Evolutionary conservation across 2,797 vertebrate genomes (phyloP).

Genomic region (Spinus pinus): DNA sequence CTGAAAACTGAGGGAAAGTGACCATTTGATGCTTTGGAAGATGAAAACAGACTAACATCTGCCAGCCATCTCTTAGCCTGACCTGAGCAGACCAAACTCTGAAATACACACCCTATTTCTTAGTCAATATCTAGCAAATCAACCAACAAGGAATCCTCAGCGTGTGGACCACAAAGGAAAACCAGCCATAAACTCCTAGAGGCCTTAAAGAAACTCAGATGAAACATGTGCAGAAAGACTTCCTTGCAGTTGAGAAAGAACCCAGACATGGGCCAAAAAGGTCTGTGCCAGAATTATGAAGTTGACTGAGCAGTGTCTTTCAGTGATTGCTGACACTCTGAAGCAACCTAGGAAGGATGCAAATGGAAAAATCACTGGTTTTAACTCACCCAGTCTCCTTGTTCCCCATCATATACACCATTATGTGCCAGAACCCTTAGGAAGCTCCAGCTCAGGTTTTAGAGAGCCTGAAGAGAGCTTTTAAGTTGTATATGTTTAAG

Average conservation of each 20-base stretch:
- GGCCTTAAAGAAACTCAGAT: not conserved
- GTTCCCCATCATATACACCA: not conserved
- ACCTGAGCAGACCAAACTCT: not conserved
- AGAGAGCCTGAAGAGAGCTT: not conserved
- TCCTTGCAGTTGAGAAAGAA: not conserved
- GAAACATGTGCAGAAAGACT: not conserved
- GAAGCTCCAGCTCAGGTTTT: not conserved
- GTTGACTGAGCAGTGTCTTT: not conserved
- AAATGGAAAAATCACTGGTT: not conserved
- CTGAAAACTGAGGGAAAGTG: not conserved
- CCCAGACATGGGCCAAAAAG: not conserved
- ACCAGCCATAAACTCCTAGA: not conserved
- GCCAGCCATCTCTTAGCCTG: not conserved
- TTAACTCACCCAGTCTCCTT: not conserved
- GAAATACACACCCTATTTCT: not conserved
- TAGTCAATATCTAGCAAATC: not conserved
- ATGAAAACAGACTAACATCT: not conserved
- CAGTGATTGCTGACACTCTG: not conserved
- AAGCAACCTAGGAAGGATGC: not conserved
- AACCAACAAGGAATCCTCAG: not conserved
- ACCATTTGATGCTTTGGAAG: not conserved
- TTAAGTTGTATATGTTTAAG: not conserved
- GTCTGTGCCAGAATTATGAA: rapidly evolving
- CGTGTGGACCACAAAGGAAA: not conserved
- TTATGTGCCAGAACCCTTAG: not conserved